A percentile compares a stretch with the other conserved stretches of the same genome.
These are phyloP conservation scores for Periophthalmus modestus DNA, from an alignment of 2,113 vertebrate genomes.

Conservation along the genomic window DNA sequence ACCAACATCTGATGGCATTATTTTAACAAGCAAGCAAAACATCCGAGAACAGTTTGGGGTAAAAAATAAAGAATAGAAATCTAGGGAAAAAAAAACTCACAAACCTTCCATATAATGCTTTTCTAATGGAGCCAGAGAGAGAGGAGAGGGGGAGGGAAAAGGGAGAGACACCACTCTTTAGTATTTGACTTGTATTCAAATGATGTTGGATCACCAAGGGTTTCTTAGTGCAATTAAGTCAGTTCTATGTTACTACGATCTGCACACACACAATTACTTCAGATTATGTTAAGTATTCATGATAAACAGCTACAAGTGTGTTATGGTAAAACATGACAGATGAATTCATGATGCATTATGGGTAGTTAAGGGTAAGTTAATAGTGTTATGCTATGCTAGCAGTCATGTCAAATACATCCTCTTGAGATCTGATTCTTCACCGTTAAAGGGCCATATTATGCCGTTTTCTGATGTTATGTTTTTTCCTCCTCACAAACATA, in stretches of 20 bases:
- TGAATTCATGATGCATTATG: background rate
- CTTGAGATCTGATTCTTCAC: background rate
- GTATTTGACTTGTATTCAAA: conserved; percentile 55
- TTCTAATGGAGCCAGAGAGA: conserved; percentile 82
- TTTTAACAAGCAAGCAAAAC: conserved; percentile 74
- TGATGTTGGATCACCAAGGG: conserved; percentile 77
- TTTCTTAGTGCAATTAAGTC: conserved; percentile 69
- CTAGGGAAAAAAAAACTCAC: conserved; percentile 77
- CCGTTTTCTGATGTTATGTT: no score
- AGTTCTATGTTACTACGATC: conserved; percentile 6
- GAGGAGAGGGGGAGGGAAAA: conserved; percentile 67
- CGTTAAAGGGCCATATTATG: no score
- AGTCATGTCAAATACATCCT: background rate
- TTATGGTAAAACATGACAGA: background rate
- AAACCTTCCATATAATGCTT: conserved; percentile 88
- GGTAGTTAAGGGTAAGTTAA: background rate
- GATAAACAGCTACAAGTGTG: conserved; percentile 8
- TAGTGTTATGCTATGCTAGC: background rate
- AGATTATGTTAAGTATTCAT: conserved; percentile 8
- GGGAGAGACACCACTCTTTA: conserved; percentile 78
- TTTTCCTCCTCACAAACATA: no score
- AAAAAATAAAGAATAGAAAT: conserved; percentile 61
- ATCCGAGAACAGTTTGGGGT: conserved; percentile 63
- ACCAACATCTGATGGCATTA: conserved; percentile 76
- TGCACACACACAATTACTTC: background rate